Conservation (phyloP, 2,113 vertebrate species). For the Seriola aureovittata region DNA sequence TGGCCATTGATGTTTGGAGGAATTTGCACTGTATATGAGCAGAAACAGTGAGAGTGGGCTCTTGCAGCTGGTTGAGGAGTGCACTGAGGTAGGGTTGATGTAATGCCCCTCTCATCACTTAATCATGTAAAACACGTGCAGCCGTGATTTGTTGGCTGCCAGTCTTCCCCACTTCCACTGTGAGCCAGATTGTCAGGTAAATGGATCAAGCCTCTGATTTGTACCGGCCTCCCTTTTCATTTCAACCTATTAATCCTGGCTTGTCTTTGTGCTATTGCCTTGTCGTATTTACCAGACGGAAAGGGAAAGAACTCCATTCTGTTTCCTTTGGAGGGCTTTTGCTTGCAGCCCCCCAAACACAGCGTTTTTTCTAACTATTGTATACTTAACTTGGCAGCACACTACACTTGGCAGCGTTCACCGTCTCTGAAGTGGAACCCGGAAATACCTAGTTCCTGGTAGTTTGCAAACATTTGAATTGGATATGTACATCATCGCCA, state of each 20-base stretch:
- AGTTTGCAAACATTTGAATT: conserved; percentile 51
- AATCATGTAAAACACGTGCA: conserved; percentile 63
- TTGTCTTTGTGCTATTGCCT: conserved; percentile 48
- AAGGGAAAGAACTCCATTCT: conserved; percentile 60
- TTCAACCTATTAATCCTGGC: conserved; percentile 64
- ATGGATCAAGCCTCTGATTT: conserved; percentile 74
- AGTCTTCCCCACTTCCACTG: conserved; percentile 42
- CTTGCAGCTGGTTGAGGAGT: conserved; percentile 13
- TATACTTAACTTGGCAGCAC: conserved; percentile 60
- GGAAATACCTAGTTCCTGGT: conserved; percentile 56
- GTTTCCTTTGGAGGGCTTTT: conserved; percentile 60
- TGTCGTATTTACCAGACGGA: conserved; percentile 60
- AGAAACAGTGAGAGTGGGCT: background rate
- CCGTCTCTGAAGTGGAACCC: conserved; percentile 39
- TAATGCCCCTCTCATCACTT: conserved; percentile 49
- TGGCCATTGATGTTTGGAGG: background rate
- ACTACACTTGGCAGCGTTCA: conserved; percentile 47
- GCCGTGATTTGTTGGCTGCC: conserved; percentile 66
- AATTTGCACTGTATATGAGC: background rate
- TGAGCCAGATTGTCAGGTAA: conserved; percentile 66
- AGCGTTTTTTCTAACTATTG: conserved; percentile 49
- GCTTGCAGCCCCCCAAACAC: conserved; percentile 24
- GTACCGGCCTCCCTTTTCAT: conserved; percentile 70
- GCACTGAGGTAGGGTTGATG: conserved; percentile 2
- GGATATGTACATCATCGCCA: conserved; percentile 36